Evolutionary conservation across 37 sponge, comb jelly and placozoan species (phyloP), one percentile per base, ranked within the genome.

Genomic region (Agelas oroides): DNA sequence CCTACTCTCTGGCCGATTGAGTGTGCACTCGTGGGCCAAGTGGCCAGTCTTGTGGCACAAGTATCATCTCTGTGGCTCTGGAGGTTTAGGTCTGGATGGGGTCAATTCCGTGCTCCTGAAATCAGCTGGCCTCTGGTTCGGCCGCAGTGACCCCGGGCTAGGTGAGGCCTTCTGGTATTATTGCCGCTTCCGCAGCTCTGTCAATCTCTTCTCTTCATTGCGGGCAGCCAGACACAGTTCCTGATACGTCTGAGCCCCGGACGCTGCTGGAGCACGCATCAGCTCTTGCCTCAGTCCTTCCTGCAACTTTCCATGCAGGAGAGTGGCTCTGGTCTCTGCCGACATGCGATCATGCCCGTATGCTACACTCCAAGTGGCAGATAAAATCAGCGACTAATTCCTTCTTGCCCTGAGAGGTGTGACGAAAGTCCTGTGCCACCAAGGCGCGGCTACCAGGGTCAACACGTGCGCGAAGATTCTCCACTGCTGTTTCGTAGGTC

Each of bases 341-440:
- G 67, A 54, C 46, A 88, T 62, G 36, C 59, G 27, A 12, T 88
- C 88, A 20, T 40, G 82, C 0, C 88, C 88, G 56, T 81, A 88
- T 5, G 88, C 88, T 37, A 81, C 32, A 35, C 77, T 81, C 88
- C 30, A 88, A 53, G 11, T 70, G 57, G 0, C 61, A 16, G n/a
- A 88, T 80, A 64, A 79, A 78, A 57, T 83, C 84, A 17, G 74
- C 37, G 17, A 89, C 90, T 41, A 33, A 30, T 53, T 89, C 90
- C 0, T 30, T 28, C 16, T 83, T 59, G 20, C 23, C 25, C 59
- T 89, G 90, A 16, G 70, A 39, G 17, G 53, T 21, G 59, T 90
- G 86, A 12, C 91, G 35, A 56, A 91, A 91, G 23, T 80, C 91
- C 68, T 91, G 87, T 18, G 82, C 91, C 15, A 82, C 91, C 33